A percentile compares a stretch with the other conserved stretches of the same genome.
These are phyloP conservation scores for Bibio marci DNA, from an alignment of 2,888 invertebrate species.

Conservation along the genomic window DNA sequence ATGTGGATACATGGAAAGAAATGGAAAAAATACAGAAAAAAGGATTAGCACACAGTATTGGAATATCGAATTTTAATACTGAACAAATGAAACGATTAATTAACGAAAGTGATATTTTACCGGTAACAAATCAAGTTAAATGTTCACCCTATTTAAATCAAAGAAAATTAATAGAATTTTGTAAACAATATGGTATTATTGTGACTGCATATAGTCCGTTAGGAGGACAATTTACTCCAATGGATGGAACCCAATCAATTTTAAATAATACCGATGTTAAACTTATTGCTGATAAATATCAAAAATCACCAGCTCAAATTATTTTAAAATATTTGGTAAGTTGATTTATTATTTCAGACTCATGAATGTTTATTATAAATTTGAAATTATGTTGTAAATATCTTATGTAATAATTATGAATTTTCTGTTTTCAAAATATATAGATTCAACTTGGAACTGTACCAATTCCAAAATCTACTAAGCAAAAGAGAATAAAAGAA, in stretches of 20 bases:
- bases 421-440: too few species aligned
- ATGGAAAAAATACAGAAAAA: constrained; percentile 47
- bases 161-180: constrained; percentile 44
- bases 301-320: constrained; percentile 50
- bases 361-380: too few species aligned
- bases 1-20: constrained; percentile 46
- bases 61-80: constrained; percentile 72
- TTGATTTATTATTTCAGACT: too few species aligned
- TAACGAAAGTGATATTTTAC: constrained; percentile 36
- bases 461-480: constrained; percentile 39
- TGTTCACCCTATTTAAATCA: constrained; percentile 48
- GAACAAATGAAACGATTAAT: constrained; percentile 49
- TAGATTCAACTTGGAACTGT: constrained; percentile 19
- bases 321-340: constrained; percentile 37
- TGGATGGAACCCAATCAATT: constrained; percentile 33
- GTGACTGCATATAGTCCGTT: constrained; percentile 67
- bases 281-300: constrained; percentile 43
- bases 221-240: constrained; percentile 55
- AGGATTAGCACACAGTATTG: constrained; percentile 48
- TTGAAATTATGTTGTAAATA: too few species aligned
- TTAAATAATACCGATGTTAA: constrained; percentile 31
- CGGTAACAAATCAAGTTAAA: constrained; percentile 44
- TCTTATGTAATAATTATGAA: too few species aligned
- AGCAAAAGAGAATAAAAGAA: constrained; percentile 30
- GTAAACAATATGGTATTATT: constrained; percentile 41